Base-by-base conservation (phyloP, 92 coral and sea anemone species). In the Heteractis magnifica region DNA sequence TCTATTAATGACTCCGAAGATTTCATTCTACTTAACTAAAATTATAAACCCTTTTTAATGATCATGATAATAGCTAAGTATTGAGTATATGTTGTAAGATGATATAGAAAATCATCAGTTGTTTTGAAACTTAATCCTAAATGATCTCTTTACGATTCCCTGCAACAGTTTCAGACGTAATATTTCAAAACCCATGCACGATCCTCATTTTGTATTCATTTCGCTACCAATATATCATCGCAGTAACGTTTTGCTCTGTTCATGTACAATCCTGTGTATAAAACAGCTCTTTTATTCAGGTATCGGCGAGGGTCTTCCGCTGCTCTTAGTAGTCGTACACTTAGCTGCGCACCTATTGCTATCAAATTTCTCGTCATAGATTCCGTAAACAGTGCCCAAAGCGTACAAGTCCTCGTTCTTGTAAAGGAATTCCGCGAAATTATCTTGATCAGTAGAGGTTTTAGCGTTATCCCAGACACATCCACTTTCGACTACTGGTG, bases 341-440 rank as follows among this genome's bases (percentile, higher is more conserved):
- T 65, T 75, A 44, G 74, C 70, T 77, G 76, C 58, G 16, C 52
- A 44, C 20, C 21, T 68, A 53, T 79, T 83, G 1, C 44, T 34
- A 77, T 81, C 89, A 12, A 50, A 85, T 72, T 75, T 93, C 77
- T 85, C 80, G 59, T 87, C 86, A 88, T 90, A 85, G 23, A 97
- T 88, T 4, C 95, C 95, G 83, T 92, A 97, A 64, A 97, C 99
- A 41, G 98, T 90, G 10, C 94, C 99, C 41, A 97, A 80, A 12
- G 97, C 99, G 52, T 90, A 82, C 49, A 97, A 79, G 49, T 91
- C 91, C 9, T 89, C 92, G 85, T 91, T 97, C 80, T 86, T 97
- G 88, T 89, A 94, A 83, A 94, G 86, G 60, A 87, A 93, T 77
- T 97, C 99, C 1, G 92, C 98, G 68, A 97, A 94, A 64, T 86